Evolutionary conservation across 2,888 invertebrate species (phyloP).

Genomic region (Sesia bembeciformis): DNA sequence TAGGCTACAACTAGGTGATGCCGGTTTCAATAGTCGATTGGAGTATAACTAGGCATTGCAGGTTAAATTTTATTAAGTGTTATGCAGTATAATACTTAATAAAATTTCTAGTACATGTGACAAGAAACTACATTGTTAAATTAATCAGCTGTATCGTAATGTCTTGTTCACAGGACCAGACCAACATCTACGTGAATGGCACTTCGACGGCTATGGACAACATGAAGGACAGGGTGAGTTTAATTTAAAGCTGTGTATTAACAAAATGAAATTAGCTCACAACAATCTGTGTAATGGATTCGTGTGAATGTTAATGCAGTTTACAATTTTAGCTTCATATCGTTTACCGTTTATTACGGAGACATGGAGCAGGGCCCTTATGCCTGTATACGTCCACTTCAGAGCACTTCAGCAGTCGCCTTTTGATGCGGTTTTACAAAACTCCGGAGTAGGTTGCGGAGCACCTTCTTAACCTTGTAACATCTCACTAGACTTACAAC

Average conservation of each 20-base stretch:
- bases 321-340: not conserved
- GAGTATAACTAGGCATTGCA: too few relatives aligned
- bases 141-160: too few relatives aligned
- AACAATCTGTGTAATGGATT: too few relatives aligned
- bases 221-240: constrained; percentile 82
- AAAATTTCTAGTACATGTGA: too few relatives aligned
- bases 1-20: too few relatives aligned
- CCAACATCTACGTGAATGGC: constrained; percentile 86
- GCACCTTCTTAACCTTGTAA: not conserved
- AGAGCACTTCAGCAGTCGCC: not conserved
- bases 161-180: constrained; percentile 76
- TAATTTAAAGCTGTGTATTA: too few relatives aligned
- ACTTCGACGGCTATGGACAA: constrained; percentile 83
- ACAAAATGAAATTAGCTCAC: too few relatives aligned
- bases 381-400: not conserved
- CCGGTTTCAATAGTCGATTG: too few relatives aligned
- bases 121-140: too few relatives aligned
- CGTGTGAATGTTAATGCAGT: too few relatives aligned
- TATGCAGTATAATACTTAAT: too few relatives aligned
- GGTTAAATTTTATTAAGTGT: too few relatives aligned
- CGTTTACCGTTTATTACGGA: not conserved
- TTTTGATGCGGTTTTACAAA: not conserved
- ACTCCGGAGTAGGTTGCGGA: not conserved
- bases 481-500: not conserved
- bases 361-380: not conserved